Conservation (phyloP, 2,888 invertebrate genomes). For the Drosophila robusta region DNA sequence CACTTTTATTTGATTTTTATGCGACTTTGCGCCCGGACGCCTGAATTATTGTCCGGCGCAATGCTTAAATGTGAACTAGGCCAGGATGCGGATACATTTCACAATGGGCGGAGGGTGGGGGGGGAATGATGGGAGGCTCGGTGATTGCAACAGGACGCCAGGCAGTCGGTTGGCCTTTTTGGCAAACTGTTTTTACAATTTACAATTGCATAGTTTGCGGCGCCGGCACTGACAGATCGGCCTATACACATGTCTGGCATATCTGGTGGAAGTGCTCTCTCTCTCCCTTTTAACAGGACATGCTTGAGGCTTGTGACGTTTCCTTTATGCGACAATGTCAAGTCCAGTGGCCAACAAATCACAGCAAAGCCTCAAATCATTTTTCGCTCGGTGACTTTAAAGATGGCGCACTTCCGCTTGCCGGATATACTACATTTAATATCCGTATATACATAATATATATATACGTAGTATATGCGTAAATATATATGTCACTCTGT, state of each 20-base stretch:
- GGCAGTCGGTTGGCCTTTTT: slow-evolving; percentile 57
- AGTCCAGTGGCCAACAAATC: slow-evolving; percentile 38
- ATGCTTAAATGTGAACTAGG: slow-evolving; percentile 74
- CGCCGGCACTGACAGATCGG: slow-evolving; percentile 44
- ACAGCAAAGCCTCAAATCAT: slow-evolving; percentile 24
- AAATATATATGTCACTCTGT: neutral
- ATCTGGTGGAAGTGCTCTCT: slow-evolving; percentile 18
- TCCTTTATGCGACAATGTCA: slow-evolving; percentile 73
- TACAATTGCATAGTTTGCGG: slow-evolving; percentile 52
- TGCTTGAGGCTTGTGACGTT: slow-evolving; percentile 62
- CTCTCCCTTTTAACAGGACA: slow-evolving; percentile 38
- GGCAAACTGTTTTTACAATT: slow-evolving; percentile 49
- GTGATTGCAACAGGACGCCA: slow-evolving; percentile 21
- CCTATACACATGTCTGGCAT: slow-evolving; percentile 26
- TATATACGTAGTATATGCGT: neutral
- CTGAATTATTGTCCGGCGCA: slow-evolving; percentile 73
- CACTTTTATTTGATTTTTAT: slow-evolving; percentile 78
- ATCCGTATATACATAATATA: slow-evolving; percentile 18
- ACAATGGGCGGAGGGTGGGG: rapidly evolving
- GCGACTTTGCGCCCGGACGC: slow-evolving; percentile 56
- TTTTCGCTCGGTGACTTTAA: slow-evolving; percentile 32
- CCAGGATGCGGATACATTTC: slow-evolving; percentile 52
- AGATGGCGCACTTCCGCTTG: slow-evolving; percentile 52
- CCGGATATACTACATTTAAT: slow-evolving; percentile 44
- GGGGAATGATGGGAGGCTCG: neutral